These are phyloP conservation scores for Nyctibius bracteatus DNA, from an alignment of 2,113 vertebrate genomes.

Conservation along the genomic window DNA sequence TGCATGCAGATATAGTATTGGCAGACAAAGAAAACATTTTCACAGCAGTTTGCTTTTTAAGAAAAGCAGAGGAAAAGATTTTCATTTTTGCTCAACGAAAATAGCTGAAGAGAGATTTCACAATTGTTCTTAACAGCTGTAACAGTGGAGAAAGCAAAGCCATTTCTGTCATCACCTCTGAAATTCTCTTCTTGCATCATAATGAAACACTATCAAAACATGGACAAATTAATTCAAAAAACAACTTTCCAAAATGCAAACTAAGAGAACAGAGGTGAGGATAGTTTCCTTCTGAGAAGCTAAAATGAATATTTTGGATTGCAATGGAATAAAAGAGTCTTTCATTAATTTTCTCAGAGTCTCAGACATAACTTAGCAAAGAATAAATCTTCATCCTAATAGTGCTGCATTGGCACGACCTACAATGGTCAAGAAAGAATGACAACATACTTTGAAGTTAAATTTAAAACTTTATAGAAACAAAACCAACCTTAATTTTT, in stretches of 20 bases:
- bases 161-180: background rate
- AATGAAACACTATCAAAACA: background rate
- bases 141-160: background rate
- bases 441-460: background rate
- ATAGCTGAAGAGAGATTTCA: background rate
- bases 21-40: background rate
- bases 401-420: background rate
- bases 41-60: background rate
- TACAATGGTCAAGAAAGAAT: background rate
- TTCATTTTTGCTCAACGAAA: background rate
- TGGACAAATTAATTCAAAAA: background rate
- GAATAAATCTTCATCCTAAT: background rate
- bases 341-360: background rate
- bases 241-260: background rate
- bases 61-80: background rate
- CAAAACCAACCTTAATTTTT: background rate
- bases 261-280: background rate
- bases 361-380: background rate
- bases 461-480: background rate
- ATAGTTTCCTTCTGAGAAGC: background rate
- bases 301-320: background rate
- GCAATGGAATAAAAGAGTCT: background rate
- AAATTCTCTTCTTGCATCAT: background rate
- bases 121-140: background rate
- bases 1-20: background rate